Evolutionary conservation across 1,140 invertebrate genomes (phyloP), one percentile per base, ranked within the genome.

Genomic region (Nebria ingens): DNA sequence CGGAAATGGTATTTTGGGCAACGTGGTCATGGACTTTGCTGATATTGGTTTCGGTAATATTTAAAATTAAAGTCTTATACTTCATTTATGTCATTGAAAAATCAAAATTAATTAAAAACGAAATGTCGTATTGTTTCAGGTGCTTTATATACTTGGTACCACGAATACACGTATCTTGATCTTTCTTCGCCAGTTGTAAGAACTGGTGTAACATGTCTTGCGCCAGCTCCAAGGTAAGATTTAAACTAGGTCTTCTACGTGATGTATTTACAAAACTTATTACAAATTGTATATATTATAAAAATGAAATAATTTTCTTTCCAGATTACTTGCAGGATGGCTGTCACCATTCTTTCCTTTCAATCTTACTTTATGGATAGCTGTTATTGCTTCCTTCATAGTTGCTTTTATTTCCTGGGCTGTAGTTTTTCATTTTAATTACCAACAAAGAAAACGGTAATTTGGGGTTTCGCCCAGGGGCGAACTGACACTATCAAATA

Each of bases 71-170:
- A n/a, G n/a, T n/a, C n/a, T n/a, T 29, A 29, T 29, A 6, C 25
- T 6, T 6, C 25, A 29, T 6, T 29, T 6, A 29, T 29, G 25
- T n/a, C 25, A 29, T 29, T 29, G 25, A 29, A 29, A 29, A 13
- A 4, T 29, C 13, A 6, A 13, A 29, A 29, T 6, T 13, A 29
- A 29, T 29, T n/a, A n/a, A n/a, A n/a, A n/a, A n/a, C n/a, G n/a
- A n/a, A n/a, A n/a, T n/a, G n/a, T n/a, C n/a, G n/a, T n/a, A 34
- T 58, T 59, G 56, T 71, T 73, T 15, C 56, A 75, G 77, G 68
- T 59, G 78, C 79, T 21, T 63, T 81, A 2, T 82, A 80, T 65
- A 74, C 76, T 11, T 82, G 80, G 80, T 76, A 74, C 59, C 69
- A 75, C 61, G 72, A 73, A 65, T 79, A 72, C 61, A 55, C 64